Base-by-base conservation (phyloP, 2,113 vertebrate species). In the Tinamus guttatus region DNA sequence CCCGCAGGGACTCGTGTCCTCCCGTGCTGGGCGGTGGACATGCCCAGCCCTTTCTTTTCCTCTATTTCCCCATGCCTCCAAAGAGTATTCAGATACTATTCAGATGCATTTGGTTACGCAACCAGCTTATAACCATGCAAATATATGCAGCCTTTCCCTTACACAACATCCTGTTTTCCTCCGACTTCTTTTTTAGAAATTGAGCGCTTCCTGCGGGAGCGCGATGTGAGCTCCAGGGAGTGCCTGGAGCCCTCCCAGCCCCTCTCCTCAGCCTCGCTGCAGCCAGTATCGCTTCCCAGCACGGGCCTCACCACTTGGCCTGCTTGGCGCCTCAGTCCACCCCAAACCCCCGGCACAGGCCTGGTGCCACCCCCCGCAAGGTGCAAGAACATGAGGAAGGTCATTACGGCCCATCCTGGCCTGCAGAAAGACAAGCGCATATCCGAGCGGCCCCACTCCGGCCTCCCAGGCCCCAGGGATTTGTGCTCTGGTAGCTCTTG, bases 361-460 rank as follows among this genome's bases (percentile, higher is more conserved):
- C 21, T n/a, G n/a, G 65, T 71, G 47, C 63, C 4, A 1, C 13
- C 6, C 52, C 43, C 56, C 24, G 56, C 18, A 3, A 60, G 69
- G 13, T 43, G 60, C 45, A 10, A 2, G 16, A 6, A 3, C 5
- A 1, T 3, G 5, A 36, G 38, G 11, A 4, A 58, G 27, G 24
- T 36, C 47, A 6, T 14, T 9, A 6, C 1, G 38, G 20, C 4
- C 45, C 1, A 4, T 14, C 52, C 54, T 11, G 4, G 25, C 41
- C 69, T 3, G 5, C 5, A 49, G 32, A 25, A 32, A 10, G 49
- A 40, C 60, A 7, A 5, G 8, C 0, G 0, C 3, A 0, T 2
- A 7, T 28, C 67, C 25, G 28, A 41, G 10, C 76, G 21, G 3
- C 41, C 10, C 62, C 4, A 6, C 4, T 5, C 2, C 2, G 45